Percentiles rank a stretch among this genome's conserved stretches.
phyloP scores from a whole-genome alignment of 2,888 invertebrate genomes.

The Neoitamus cyanurus region DNA sequence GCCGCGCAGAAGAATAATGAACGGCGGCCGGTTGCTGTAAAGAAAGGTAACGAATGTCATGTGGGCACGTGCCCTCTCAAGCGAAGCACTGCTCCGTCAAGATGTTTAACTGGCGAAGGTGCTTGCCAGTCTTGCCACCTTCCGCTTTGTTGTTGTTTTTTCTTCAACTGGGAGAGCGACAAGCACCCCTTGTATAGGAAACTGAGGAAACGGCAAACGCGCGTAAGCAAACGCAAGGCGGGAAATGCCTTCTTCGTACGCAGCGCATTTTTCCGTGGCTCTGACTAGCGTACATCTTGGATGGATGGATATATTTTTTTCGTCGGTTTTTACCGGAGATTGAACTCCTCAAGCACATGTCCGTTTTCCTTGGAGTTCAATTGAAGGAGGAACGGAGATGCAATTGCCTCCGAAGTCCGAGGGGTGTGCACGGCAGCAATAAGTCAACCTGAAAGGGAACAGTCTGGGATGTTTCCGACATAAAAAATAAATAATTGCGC shows the following conservation, averaged over 20 bases:
- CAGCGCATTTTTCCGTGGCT: neutral
- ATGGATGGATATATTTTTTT: neutral
- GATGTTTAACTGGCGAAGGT: conserved; percentile 4
- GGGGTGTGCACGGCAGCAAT: neutral
- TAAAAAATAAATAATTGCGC: neutral
- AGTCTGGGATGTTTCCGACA: neutral
- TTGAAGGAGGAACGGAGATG: neutral
- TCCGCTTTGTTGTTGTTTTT: neutral
- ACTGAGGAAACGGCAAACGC: neutral
- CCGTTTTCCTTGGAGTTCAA: neutral
- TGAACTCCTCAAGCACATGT: conserved; percentile 34
- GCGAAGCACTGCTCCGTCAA: conserved; percentile 31
- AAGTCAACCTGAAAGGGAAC: neutral
- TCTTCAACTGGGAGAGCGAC: too few species aligned
- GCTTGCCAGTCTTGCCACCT: neutral
- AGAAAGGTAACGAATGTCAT: conserved; percentile 50
- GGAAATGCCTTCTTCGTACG: neutral
- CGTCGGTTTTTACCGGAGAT: neutral
- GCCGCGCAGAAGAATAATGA: conserved; percentile 19
- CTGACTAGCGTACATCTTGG: neutral
- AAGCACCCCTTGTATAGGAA: conserved; percentile 13
- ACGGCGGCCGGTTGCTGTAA: neutral
- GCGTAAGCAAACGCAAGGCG: neutral
- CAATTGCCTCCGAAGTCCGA: neutral
- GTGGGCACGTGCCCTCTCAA: conserved; percentile 52